Base-by-base conservation (phyloP, 2,888 invertebrate species). In the Eulithis prunata region DNA sequence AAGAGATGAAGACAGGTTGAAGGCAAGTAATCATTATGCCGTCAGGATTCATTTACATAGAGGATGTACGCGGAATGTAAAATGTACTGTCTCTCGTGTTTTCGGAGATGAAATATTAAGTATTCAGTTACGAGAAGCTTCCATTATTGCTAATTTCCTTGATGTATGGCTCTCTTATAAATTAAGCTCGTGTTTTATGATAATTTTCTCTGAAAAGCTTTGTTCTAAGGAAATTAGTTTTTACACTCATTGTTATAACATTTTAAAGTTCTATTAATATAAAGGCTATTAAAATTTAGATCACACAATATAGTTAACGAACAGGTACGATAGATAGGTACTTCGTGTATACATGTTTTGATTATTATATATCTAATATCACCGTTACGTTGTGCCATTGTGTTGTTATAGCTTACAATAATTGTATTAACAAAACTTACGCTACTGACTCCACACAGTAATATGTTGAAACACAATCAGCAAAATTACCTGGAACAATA, bases 81-180 rank as follows among this genome's bases (percentile, higher is more conserved):
- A 68, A 68, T 70, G 63, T 68, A 70, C 61, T 66, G 68, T 68
- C 63, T 53, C 55, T 60, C 47, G 62, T 64, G 64, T 65, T 64
- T 57, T 32, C 62, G 57, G 57, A 64, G 64, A 68, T 71, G 71
- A 67, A 62, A 66, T 70, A 71, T 70, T 61, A 70, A 59, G 62
- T 61, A 65, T 73, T 65, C 69, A 60, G 71, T 70, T 68, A 66
- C 71, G 61, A 59, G 66, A 64, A 55, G 63, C 51, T 53, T 53
- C 63, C 57, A 63, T 68, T 70, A 67, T 65, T 62, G 65, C 69
- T 70, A 67, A 67, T 69, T 64, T 68, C 45, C 62, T 63, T 60
- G 68, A 71, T 64, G 66, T 68, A 70, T 65, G 62, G 64, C 60
- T 59, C 62, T 56, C 54, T 68, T 66, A 62, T 46, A 67, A 70